Percentiles rank a stretch among this genome's conserved stretches.
phyloP scores from a whole-genome alignment of 2,797 vertebrate genomes.

The Sebastes cheni region DNA sequence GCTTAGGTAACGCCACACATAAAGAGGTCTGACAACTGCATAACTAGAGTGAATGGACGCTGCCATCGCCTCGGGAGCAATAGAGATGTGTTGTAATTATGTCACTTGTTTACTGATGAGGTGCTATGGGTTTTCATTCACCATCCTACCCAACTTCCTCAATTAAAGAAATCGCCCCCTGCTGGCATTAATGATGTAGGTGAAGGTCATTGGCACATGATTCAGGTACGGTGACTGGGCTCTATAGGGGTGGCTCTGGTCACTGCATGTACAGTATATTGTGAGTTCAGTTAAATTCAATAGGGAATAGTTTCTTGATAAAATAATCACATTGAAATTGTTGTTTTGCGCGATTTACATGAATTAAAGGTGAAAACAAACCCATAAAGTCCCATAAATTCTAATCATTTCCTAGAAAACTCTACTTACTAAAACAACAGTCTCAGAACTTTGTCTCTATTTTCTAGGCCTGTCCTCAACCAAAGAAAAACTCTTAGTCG shows the following conservation, averaged over 20 bases:
- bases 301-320: not conserved
- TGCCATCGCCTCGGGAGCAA: slow-evolving; percentile 42
- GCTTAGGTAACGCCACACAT: slow-evolving; percentile 50
- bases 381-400: not conserved
- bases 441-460: not conserved
- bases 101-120: slow-evolving; percentile 46
- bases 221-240: not conserved
- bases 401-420: not conserved
- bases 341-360: not conserved
- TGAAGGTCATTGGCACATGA: slow-evolving; percentile 8
- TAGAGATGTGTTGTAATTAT: slow-evolving; percentile 73
- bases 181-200: slow-evolving; percentile 17
- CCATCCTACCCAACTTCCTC: slow-evolving; percentile 5
- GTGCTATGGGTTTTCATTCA: slow-evolving; percentile 32
- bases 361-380: not conserved
- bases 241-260: not conserved
- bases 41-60: slow-evolving; percentile 72
- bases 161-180: slow-evolving; percentile 38
- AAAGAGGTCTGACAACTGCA: slow-evolving; percentile 66
- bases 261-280: not conserved
- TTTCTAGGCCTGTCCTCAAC: too few species aligned
- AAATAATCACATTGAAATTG: not conserved
- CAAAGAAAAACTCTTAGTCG: too few species aligned
- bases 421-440: not conserved
- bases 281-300: not conserved